Percentiles rank a stretch among this genome's conserved stretches.
These are phyloP conservation scores for Pantelozetes paolii DNA, from an alignment of 2,888 invertebrate species.

Conservation along the genomic window DNA sequence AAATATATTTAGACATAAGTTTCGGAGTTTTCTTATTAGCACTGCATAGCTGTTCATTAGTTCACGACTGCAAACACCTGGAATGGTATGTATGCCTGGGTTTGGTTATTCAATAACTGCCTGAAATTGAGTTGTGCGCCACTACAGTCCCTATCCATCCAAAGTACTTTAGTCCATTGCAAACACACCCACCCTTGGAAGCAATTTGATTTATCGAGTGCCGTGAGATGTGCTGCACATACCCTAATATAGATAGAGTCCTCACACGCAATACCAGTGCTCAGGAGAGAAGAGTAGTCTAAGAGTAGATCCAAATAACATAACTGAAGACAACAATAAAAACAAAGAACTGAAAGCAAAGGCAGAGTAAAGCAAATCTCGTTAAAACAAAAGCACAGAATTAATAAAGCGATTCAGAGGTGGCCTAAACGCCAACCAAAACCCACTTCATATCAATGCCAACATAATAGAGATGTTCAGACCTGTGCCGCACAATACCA, in stretches of 20 bases:
- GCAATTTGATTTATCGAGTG: slow-evolving; percentile 29
- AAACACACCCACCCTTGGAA: slow-evolving; percentile 33
- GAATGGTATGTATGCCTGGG: slow-evolving; percentile 17
- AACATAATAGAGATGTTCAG: slow-evolving; percentile 4
- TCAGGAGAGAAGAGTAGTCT: background rate
- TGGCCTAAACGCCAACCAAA: slow-evolving; percentile 14
- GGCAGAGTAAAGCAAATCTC: slow-evolving; percentile 14
- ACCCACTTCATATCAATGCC: background rate
- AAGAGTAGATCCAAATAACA: slow-evolving; percentile 3
- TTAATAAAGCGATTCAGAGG: slow-evolving; percentile 27
- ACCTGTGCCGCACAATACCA: background rate
- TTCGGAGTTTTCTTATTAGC: slow-evolving; percentile 24
- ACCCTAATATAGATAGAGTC: slow-evolving; percentile 27
- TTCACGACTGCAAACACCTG: slow-evolving; percentile 36
- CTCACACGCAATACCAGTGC: slow-evolving; percentile 32
- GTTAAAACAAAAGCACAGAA: slow-evolving; percentile 34
- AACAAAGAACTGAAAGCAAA: slow-evolving; percentile 7
- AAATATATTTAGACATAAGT: slow-evolving; percentile 22
- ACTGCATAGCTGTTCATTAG: slow-evolving; percentile 19
- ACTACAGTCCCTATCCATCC: slow-evolving; percentile 24
- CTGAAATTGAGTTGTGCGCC: slow-evolving; percentile 27
- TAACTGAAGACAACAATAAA: slow-evolving; percentile 10
- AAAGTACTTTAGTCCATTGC: slow-evolving; percentile 5
- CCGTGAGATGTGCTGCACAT: slow-evolving; percentile 22
- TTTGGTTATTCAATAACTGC: slow-evolving; percentile 31